Evolutionary conservation across 2,113 vertebrate genomes (phyloP), one percentile per base, ranked within the genome.

Genomic region (Terrapene triunguis): DNA sequence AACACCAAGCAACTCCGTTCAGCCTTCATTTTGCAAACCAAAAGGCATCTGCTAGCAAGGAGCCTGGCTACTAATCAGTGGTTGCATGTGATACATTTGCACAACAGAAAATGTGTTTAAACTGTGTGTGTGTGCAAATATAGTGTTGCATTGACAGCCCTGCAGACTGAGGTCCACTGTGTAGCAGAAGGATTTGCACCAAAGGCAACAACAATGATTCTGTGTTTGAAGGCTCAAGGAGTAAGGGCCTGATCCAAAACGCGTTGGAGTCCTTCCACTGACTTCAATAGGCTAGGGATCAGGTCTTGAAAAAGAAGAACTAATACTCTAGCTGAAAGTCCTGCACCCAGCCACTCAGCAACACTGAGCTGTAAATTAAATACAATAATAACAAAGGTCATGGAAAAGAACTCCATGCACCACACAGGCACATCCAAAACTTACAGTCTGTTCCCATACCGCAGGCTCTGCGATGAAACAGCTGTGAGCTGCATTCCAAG

Each of bases 31-130:
- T 42, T 74, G 38, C 72, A 74, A 38, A 44, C 29, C 80, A 38
- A 65, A 72, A n/a, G 35, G 86, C 13, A 7, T 2, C 54, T 5
- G 2, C 10, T 0, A 0, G 0, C 2, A 0, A 0, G 57, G 81
- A 88, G 55, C 54, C 35, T 54, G 44, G 27, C 47, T 79, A 8
- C 27, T 32, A 79, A 76, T 44, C 24, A 76, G 74, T 76, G 25
- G 10, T 29, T 79, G 76, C 76, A 79, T 32, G 8, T 5, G 47
- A 79, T 47, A 48, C 79, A 53, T 48, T 76, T 44, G 74, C 42
- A 76, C 10, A 22, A 22, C 10, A 48, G 32, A n/a, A 80, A 51
- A 80, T n/a, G 48, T 48, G 82, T 47, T 85, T 1, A 29, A 42
- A 51, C 69, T 12, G 65, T 1, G 0, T 1, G 0, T 7, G 48